Base-by-base conservation (phyloP, 2,797 vertebrate species). In the Urocyon cinereoargenteus region DNA sequence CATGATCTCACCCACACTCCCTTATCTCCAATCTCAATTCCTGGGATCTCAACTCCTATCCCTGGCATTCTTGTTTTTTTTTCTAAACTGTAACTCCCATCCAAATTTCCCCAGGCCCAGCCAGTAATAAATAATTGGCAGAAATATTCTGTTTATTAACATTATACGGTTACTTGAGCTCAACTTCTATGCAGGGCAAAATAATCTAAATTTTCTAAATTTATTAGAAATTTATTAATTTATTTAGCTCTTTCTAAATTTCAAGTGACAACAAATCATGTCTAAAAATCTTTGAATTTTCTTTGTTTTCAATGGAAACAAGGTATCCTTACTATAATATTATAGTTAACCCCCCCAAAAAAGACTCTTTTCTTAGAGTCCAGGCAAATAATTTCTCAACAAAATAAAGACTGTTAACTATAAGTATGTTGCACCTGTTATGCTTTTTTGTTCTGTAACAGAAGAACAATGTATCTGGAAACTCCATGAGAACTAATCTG, bases 221-320 rank as follows among this genome's bases (percentile, higher is more conserved):
- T n/a, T n/a, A n/a, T n/a, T n/a, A n/a, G n/a, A n/a, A n/a, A n/a
- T n/a, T n/a, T n/a, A n/a, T n/a, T n/a, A n/a, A n/a, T n/a, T n/a
- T n/a, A n/a, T n/a, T n/a, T n/a, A n/a, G 78, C 34, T 93, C 16
- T 57, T 31, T 93, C 16, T 57, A 94, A 92, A 70, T 55, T 96
- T 97, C 14, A 55, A 62, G 6, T 51, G 49, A 79, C 8, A 90
- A 79, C 34, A 79, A 79, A 57, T 70, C 36, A 85, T 55, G n/a
- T 79, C 53, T 78, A 81, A 92, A 90, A 81, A 19, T 66, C 4
- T 57, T 55, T 77, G 10, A 31, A 26, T 72, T 89, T 81, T 13
- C 21, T 19, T 82, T 62, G 83, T 95, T 93, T 97, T 57, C 49
- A 73, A 11, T 81, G 79, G 86, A 86, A 95, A 87, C n/a, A 92